Evolutionary conservation across 1,140 invertebrate genomes (phyloP), one percentile per base, ranked within the genome.

Genomic region (Caenorhabditis brenneri): DNA sequence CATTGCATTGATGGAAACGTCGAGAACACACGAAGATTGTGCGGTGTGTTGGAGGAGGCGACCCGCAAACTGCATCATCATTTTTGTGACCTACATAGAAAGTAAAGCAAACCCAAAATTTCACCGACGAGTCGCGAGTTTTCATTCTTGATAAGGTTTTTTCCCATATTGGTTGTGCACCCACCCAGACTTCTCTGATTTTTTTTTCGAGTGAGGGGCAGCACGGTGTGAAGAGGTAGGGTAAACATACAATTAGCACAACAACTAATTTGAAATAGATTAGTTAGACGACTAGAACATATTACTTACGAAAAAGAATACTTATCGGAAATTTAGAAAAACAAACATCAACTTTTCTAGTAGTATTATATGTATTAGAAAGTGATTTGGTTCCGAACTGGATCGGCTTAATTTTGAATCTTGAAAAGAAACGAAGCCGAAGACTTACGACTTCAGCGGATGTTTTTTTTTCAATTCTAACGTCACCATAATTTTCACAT

Each of bases 1-100:
- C 2, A 46, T 19, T 42, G 27, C 1, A 29, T 27, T 3, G 27
- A 39, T 27, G 36, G 65, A 74, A 74, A 27, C 36, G 65, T 74
- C 65, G 33, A 74, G 65, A 74, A 74, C 65, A 42, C 29, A 74
- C 36, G 36, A 42, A 46, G 36, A 74, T 42, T 74, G 65, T 74
- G 36, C 4, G 65, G n/a, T 74, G 36, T n/a, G 36, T 24, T 15
- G 65, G 36, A 74, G 31, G 29, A 19, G 19, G 53, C 65, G 65
- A 74, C 65, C 65, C 65, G n/a, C 33, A 74, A 74, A 27, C 65
- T 74, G 65, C 36, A 74, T 74, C 58, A 65, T 36, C 36, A 42
- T 74, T 39, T 74, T 74, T 74, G 65, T 74, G 65, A 74, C 65
- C 65, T 74, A 74, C 36, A 74, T 74, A 65, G 31, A 65, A 65